Evolutionary conservation across 2,888 invertebrate genomes (phyloP), one percentile per base, ranked within the genome.

Genomic region (Smittia aterrima): DNA sequence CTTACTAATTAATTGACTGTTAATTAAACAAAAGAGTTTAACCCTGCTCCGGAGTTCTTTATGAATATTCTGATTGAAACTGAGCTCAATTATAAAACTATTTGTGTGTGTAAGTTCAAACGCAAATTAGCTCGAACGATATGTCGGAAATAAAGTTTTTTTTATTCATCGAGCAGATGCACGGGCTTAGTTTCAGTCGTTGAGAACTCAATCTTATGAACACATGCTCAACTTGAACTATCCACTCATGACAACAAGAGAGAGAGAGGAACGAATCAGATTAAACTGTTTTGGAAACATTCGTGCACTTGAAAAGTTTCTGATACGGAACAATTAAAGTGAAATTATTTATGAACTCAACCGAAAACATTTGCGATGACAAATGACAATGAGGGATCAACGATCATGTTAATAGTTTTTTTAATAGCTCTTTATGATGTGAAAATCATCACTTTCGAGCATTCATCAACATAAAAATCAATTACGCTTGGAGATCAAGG

Each of bases 321-420:
- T 58, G 22, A 24, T n/a, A 6, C 27, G 64, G 47, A 70, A 54
- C 53, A 70, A 72, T 62, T 58, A 25, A 71, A 22, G 54, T 38
- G 72, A 53, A 72, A n/a, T n/a, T n/a, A 13, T 58, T 72, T 27
- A 62, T 25, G 16, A 70, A 13, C 11, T 13, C 62, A 18, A 24
- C 9, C 22, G 58, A 18, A n/a, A 25, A 72, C 24, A 40, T 16
- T n/a, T 32, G 53, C 53, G 53, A 62, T 72, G 72, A 72, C 72
- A 72, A 72, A 72, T 72, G 25, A 53, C 20, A 16, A 4, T n/a
- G 6, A 54, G 27, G 72, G 72, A 72, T 72, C 24, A 72, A 72
- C n/a, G 18, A 18, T 38, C 18, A 62, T 72, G 72, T 72, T 72
- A 72, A 72, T 72, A 72, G 72, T 62, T 72, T 72, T 72, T 72